Evolutionary conservation across 2,113 vertebrate species (phyloP), one percentile per base, ranked within the genome.

Genomic region (Kryptolebias marmoratus): DNA sequence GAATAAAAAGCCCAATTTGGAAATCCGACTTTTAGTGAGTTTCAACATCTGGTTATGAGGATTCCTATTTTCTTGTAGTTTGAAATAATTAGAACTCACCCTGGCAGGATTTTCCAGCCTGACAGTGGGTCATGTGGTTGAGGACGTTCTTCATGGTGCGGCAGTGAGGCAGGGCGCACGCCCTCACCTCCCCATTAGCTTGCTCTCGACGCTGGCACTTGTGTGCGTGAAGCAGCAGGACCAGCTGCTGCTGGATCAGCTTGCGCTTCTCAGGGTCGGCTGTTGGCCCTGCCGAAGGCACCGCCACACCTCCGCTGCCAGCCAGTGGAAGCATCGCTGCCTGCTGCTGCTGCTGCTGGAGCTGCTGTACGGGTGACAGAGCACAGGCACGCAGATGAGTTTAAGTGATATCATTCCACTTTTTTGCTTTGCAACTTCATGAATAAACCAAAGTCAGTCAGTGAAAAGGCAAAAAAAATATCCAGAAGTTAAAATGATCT

Each of bases 101-200:
- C 93, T 99, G 98, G 91, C 98, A 99, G 88, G 98, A 96, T 87
- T 99, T 99, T 79, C 98, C 98, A 0, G 97, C 97, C 89, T 98
- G 97, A 90, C 97, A 99, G 88, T 98, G 97, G 0, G 97, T 99
- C 97, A 99, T 99, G 92, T 99, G 97, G 90, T 99, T 99, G 84
- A 98, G 95, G 91, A 98, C 97, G 27, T 99, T 99, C 82, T 98
- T 99, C 97, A 99, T 99, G 90, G 97, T 98, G 77, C 97, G 95
- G 82, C 97, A 99, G 87, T 98, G 98, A 0, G 96, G 98, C 10
- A 98, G 94, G 9, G 96, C 92, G 12, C 97, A 98, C 75, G 96
- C 92, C 70, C 96, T 95, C 90, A 98, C 95, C 91, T 99, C 98
- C 1, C 98, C 98, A 0, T 98, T 99, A 5, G 96, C 96, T 87